phyloP scores from a whole-genome alignment of 2,888 invertebrate species.

The Lasioglossum malachurum region DNA sequence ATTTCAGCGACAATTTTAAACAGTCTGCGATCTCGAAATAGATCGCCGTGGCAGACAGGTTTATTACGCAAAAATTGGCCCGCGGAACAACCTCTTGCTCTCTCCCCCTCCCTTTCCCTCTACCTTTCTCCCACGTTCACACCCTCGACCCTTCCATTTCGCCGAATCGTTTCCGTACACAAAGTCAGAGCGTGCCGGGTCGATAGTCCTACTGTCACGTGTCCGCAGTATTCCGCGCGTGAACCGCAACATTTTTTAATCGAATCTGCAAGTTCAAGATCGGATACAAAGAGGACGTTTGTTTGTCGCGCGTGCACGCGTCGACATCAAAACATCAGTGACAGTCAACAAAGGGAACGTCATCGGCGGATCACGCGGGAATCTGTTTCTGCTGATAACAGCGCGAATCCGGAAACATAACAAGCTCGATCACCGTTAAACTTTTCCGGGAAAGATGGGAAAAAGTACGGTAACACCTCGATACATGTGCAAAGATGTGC shows the following conservation, averaged over 20 bases:
- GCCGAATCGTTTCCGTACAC: conserved; percentile 18
- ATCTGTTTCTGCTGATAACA: conserved; percentile 23
- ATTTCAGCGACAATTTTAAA: conserved; percentile 25
- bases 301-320: conserved; percentile 19
- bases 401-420: background rate
- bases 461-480: background rate
- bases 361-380: background rate
- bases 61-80: conserved; percentile 62
- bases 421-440: background rate
- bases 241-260: conserved; percentile 10
- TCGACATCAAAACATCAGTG: background rate
- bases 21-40: conserved; percentile 49
- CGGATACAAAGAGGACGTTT: conserved; percentile 19
- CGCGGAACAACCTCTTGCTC: background rate
- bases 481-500: too few species aligned
- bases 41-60: conserved; percentile 18
- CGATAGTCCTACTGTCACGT: conserved; percentile 11
- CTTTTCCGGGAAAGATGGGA: background rate
- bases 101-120: background rate
- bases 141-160: background rate
- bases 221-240: background rate
- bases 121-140: background rate
- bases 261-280: conserved; percentile 19
- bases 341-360: conserved; percentile 14
- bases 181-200: background rate